Conservation (phyloP, 2,113 vertebrate species). For the Hyperoodon ampullatus region DNA sequence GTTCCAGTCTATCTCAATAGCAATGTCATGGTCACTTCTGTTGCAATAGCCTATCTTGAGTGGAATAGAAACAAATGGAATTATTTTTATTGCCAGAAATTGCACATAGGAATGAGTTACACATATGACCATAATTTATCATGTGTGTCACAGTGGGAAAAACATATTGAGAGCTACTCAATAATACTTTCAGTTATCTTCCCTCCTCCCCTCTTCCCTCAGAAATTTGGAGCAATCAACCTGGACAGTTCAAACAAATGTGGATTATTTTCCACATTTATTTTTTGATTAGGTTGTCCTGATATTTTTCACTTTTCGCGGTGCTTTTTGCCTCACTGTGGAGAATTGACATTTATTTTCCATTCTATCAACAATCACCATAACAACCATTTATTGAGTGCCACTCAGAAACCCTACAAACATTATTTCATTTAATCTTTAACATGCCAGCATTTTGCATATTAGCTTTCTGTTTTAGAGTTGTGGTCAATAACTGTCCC, state of each 20-base stretch:
- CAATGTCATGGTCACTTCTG: not conserved
- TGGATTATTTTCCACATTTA: not conserved
- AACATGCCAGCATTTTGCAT: not conserved
- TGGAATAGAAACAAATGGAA: not conserved
- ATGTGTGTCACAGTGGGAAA: not conserved
- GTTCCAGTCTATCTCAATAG: not conserved
- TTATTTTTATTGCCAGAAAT: slow-evolving; percentile 24
- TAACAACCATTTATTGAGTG: not conserved
- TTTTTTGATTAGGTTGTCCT: not conserved
- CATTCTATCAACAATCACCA: not conserved
- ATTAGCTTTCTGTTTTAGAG: not conserved
- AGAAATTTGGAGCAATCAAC: not conserved
- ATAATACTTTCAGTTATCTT: not conserved
- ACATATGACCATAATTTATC: not conserved
- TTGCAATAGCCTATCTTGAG: not conserved
- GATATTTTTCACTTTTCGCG: not conserved
- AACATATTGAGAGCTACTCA: not conserved
- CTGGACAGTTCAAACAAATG: not conserved
- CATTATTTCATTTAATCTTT: not conserved
- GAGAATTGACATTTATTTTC: not conserved
- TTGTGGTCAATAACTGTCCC: not conserved
- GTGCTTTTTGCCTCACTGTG: not conserved
- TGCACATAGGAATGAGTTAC: not conserved
- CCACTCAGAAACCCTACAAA: not conserved
- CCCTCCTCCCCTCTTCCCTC: not conserved